Percentiles rank a stretch among this genome's conserved stretches.
Conservation (phyloP, 2,888 invertebrate genomes). For the Meteorus colon region DNA sequence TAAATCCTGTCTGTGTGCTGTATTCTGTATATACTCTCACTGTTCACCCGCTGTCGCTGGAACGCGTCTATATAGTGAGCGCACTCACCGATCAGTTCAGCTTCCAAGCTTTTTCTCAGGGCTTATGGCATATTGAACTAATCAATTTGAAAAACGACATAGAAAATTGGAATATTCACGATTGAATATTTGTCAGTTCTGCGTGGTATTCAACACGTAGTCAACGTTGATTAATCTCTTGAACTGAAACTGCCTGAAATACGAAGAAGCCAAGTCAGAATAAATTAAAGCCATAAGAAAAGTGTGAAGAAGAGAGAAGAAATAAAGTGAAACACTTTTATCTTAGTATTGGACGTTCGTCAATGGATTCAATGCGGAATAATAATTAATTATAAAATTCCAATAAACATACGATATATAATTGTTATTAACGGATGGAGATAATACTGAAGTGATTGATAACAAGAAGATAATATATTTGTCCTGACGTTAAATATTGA, state of each 20-base stretch:
- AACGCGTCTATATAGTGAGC: slow-evolving; percentile 31
- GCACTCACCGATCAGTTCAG: slow-evolving; percentile 17
- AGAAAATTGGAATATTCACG: background rate
- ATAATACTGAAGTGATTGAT: slow-evolving; percentile 5
- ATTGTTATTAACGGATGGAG: background rate
- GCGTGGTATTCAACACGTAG: background rate
- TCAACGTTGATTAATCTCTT: background rate
- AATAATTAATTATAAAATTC: slow-evolving; percentile 14
- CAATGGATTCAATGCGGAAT: slow-evolving; percentile 24
- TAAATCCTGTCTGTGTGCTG: slow-evolving; percentile 15
- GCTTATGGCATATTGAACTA: slow-evolving; percentile 1
- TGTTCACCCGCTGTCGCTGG: slow-evolving; percentile 11
- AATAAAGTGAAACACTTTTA: background rate
- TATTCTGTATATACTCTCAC: slow-evolving; percentile 5
- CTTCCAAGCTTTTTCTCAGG: slow-evolving; percentile 30
- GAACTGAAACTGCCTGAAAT: background rate
- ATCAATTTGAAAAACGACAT: background rate
- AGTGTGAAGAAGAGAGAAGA: background rate
- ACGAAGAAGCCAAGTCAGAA: background rate
- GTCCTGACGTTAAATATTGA: slow-evolving; percentile 13
- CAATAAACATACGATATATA: background rate
- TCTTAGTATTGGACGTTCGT: slow-evolving; percentile 1
- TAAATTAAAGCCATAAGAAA: background rate
- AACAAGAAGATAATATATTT: background rate
- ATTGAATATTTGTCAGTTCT: background rate